Base-by-base conservation (phyloP, 2,888 invertebrate genomes). In the Philereme vetulata region DNA sequence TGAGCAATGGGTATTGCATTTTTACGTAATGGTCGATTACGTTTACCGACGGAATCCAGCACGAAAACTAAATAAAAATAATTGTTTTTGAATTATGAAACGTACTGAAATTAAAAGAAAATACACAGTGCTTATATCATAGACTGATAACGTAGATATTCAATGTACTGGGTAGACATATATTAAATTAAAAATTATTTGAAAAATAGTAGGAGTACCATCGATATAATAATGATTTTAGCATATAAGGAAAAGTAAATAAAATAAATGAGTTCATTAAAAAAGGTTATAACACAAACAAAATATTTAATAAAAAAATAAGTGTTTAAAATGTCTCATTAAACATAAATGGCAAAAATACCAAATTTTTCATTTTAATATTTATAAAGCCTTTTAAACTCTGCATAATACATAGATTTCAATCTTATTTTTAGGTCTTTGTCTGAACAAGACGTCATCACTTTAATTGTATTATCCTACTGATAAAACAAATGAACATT, bases 21-120 rank as follows among this genome's bases (percentile, higher is more conserved):
- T 64, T 68, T 68, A 64, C 70, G 71, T 73, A 72, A 73, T 52
- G 50, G 49, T 43, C 62, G 63, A 57, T 72, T 71, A 69, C 66
- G 62, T 32, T 51, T 47, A 35, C 62, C 67, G 67, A 40, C 72
- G 66, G 74, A 65, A 69, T 66, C 59, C 48, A 43, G 63, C 64
- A 53, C 61, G 66, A 67, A 64, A 52, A 47, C 32, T 21, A 40
- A 55, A 49, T 34, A 5, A 10, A 46, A 44, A 51, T 38, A 43
- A 52, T 63, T 53, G 44, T 62, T 60, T 52, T 38, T 38, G 7
- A 4, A 38, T 55, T 55, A 55, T 43, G 55, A 55, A 55, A 55
- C 49, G 10, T 10, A n/a, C 35, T 36, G 9, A 21, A 49, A 35
- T 49, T 9, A n/a, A 33, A 42, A 42, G 33, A 51, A 44, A 51